Percentiles rank a stretch among this genome's conserved stretches.
Evolutionary conservation across 1,140 invertebrate species (phyloP).

Genomic region (Daktulosphaira vitifoliae): DNA sequence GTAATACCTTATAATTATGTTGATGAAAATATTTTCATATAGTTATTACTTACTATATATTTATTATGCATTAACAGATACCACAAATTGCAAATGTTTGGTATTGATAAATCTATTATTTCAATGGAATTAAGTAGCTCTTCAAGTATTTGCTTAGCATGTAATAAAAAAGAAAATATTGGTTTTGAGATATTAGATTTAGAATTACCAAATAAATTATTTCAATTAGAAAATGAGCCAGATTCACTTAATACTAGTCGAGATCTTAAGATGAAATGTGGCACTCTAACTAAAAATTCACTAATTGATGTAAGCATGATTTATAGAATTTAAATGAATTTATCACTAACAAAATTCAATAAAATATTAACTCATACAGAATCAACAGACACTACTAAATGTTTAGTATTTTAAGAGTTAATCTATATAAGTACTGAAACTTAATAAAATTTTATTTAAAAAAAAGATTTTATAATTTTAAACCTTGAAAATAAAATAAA

Average conservation of each 20-base stretch:
- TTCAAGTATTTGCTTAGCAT: not conserved
- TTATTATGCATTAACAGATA: slow-evolving; percentile 3
- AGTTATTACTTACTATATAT: too few relatives aligned
- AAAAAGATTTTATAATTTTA: too few relatives aligned
- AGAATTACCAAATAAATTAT: slow-evolving; percentile 15
- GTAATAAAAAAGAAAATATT: not conserved
- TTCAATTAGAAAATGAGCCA: slow-evolving; percentile 10
- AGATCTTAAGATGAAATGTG: slow-evolving; percentile 29
- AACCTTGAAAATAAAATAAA: too few relatives aligned
- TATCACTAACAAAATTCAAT: too few relatives aligned
- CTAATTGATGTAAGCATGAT: slow-evolving; percentile 12
- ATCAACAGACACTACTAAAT: too few relatives aligned
- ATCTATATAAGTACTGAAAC: too few relatives aligned
- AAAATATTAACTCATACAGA: too few relatives aligned
- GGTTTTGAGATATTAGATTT: slow-evolving; percentile 22
- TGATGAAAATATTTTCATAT: too few relatives aligned
- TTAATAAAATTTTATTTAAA: too few relatives aligned
- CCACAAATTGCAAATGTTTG: slow-evolving; percentile 25
- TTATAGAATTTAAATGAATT: too few relatives aligned
- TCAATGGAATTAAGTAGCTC: slow-evolving; percentile 9
- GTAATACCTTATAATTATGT: not conserved
- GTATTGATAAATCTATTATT: not conserved
- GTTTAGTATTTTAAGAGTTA: too few relatives aligned
- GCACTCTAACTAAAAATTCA: slow-evolving; percentile 11
- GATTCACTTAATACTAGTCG: slow-evolving; percentile 15